Percentiles rank a stretch among this genome's conserved stretches.
Evolutionary conservation across 2,797 vertebrate species (phyloP).

Genomic region (Syngnathus acus): DNA sequence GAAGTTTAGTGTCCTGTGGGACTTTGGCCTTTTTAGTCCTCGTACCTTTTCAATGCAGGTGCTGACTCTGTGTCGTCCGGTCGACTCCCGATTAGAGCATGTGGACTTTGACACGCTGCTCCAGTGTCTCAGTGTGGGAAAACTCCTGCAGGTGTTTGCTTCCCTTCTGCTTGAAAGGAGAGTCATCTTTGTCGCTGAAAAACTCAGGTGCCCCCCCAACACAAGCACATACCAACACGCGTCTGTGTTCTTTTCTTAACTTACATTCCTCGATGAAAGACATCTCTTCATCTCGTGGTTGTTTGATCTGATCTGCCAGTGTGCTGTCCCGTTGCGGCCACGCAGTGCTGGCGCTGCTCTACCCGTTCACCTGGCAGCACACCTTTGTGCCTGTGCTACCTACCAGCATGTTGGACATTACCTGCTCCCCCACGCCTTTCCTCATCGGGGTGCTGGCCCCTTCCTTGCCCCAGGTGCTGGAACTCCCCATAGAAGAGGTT

Average conservation of each 20-base stretch:
- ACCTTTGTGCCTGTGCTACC: slow-evolving; percentile 94
- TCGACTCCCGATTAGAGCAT: slow-evolving; percentile 90
- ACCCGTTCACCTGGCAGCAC: slow-evolving; percentile 97
- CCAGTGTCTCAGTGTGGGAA: slow-evolving; percentile 80
- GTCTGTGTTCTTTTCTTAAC: background rate
- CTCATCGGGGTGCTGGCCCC: slow-evolving; percentile 89
- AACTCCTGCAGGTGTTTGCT: slow-evolving; percentile 82
- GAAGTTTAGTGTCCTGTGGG: background rate
- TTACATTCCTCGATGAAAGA: background rate
- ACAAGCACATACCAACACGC: background rate
- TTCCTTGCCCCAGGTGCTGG: slow-evolving; percentile 82
- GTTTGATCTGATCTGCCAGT: slow-evolving; percentile 45
- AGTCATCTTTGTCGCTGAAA: slow-evolving; percentile 93
- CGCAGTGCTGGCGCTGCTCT: slow-evolving; percentile 83
- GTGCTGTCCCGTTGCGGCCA: slow-evolving; percentile 88
- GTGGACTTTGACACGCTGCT: slow-evolving; percentile 92
- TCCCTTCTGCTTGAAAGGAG: slow-evolving; percentile 92
- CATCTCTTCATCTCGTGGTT: slow-evolving; percentile 4
- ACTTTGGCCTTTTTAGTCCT: background rate
- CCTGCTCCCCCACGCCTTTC: slow-evolving; percentile 94
- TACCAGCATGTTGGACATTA: slow-evolving; percentile 92
- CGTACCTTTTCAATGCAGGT: slow-evolving; percentile 61
- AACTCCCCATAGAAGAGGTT: slow-evolving; percentile 95
- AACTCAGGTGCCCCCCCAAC: slow-evolving; percentile 75
- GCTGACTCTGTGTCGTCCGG: slow-evolving; percentile 85